Conservation (phyloP, 2,888 invertebrate species). For the Nomada fabriciana region DNA sequence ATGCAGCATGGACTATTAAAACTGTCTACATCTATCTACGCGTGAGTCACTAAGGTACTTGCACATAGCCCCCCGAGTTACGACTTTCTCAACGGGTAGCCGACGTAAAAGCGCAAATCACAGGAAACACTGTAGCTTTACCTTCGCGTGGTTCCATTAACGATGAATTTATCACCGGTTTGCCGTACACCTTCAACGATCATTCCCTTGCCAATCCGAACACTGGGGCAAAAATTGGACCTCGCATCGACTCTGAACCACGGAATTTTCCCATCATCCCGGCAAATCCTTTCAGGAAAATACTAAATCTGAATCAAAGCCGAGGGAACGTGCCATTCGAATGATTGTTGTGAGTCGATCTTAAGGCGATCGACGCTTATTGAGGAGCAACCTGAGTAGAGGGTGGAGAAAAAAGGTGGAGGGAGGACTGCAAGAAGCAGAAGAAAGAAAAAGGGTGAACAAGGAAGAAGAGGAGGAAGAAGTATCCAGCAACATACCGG, state of each 20-base stretch:
- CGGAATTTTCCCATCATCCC: background rate
- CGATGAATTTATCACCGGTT: conserved; percentile 15
- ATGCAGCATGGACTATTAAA: background rate
- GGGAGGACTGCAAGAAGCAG: conserved; percentile 55
- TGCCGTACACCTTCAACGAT: background rate
- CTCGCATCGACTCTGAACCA: no score
- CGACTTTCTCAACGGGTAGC: conserved; percentile 5
- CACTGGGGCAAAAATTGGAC: no score
- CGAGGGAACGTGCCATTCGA: background rate
- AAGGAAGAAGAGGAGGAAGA: conserved; percentile 26
- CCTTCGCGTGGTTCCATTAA: conserved; percentile 1
- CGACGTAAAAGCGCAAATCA: background rate
- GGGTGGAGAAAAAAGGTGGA: conserved; percentile 60
- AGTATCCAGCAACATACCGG: background rate
- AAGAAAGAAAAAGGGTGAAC: conserved; percentile 28
- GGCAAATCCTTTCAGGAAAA: no score
- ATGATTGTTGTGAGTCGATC: conserved; percentile 73
- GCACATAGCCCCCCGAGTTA: background rate
- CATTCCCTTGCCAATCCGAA: background rate
- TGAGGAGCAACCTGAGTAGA: conserved; percentile 72
- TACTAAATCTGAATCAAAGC: background rate
- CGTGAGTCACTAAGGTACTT: background rate
- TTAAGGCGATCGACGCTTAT: conserved; percentile 77
- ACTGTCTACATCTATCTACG: background rate
- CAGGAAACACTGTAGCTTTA: background rate